Evolutionary conservation across 2,888 invertebrate genomes (phyloP).

Genomic region (Cotesia congregata): DNA sequence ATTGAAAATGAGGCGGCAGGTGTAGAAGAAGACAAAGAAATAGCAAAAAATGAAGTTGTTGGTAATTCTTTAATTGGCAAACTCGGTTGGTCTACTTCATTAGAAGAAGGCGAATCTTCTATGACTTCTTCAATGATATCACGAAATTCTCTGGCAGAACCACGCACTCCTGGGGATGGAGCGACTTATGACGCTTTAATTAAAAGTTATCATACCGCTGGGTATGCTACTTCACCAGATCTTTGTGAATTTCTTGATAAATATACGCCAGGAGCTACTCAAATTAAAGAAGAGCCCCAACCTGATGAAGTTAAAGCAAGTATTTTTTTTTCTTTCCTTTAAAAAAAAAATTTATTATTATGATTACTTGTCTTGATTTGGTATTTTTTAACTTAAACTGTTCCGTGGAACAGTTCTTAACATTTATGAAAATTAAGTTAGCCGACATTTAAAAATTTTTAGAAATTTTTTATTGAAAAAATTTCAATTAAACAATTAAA

Average conservation of each 20-base stretch:
- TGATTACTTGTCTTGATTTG: too few species aligned
- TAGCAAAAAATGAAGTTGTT: slow-evolving; percentile 55
- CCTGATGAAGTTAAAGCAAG: slow-evolving; percentile 46
- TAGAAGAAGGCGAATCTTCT: slow-evolving; percentile 72
- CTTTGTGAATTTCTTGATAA: slow-evolving; percentile 75
- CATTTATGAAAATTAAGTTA: too few species aligned
- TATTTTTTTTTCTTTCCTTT: background rate
- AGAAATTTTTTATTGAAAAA: too few species aligned
- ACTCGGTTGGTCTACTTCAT: slow-evolving; percentile 77
- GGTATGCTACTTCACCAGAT: slow-evolving; percentile 72
- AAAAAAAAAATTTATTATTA: too few species aligned
- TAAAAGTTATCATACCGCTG: slow-evolving; percentile 73
- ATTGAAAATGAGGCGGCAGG: slow-evolving; percentile 29
- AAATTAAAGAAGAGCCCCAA: slow-evolving; percentile 44
- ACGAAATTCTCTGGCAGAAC: slow-evolving; percentile 72
- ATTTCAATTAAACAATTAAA: too few species aligned
- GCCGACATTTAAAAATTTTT: too few species aligned
- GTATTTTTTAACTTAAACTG: too few species aligned
- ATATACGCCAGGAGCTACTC: slow-evolving; percentile 50
- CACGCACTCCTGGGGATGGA: slow-evolving; percentile 64
- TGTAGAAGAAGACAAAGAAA: slow-evolving; percentile 42
- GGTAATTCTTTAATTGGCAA: slow-evolving; percentile 79
- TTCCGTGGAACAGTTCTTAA: too few species aligned
- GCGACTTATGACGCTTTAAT: slow-evolving; percentile 75
- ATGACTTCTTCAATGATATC: slow-evolving; percentile 73